A percentile compares a stretch with the other conserved stretches of the same genome.
phyloP scores from a whole-genome alignment of 2,888 invertebrate genomes.

The Chaetogeoica ovagalla region DNA sequence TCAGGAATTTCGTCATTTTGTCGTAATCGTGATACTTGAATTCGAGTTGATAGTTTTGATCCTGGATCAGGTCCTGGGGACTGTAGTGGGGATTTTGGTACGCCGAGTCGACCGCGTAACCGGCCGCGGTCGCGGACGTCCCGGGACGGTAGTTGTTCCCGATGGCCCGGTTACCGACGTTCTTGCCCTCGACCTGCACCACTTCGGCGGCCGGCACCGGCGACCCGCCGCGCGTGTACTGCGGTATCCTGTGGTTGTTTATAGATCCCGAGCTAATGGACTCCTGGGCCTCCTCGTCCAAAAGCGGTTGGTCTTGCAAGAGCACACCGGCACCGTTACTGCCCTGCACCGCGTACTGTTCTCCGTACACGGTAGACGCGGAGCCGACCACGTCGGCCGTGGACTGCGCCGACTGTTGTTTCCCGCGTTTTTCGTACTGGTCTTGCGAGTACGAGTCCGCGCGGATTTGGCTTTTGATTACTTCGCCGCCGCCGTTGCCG shows the following conservation, averaged over 20 bases:
- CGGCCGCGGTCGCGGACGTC: conserved; percentile 34
- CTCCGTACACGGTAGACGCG: conserved; percentile 38
- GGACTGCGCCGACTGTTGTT: not conserved
- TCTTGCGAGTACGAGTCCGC: conserved; percentile 38
- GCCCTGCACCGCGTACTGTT: conserved; percentile 2
- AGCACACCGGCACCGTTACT: not conserved
- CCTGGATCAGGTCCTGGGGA: conserved; percentile 48
- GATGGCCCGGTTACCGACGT: conserved; percentile 50
- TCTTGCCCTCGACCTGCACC: conserved; percentile 13
- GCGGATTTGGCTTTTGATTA: conserved; percentile 43
- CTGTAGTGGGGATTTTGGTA: conserved; percentile 49
- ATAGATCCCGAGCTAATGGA: conserved; percentile 53
- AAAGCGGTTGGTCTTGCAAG: conserved; percentile 25
- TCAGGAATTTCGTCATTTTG: conserved; percentile 78
- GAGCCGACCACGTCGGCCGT: not conserved
- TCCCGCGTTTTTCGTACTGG: not conserved
- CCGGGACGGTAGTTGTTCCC: conserved; percentile 30
- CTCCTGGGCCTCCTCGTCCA: conserved; percentile 54
- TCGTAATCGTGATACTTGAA: conserved; percentile 86
- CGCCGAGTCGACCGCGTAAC: conserved; percentile 47
- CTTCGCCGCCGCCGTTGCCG: not conserved
- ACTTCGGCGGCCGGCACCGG: not conserved
- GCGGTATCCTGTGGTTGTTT: conserved; percentile 54
- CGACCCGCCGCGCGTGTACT: conserved; percentile 48
- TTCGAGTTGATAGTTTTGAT: conserved; percentile 63